These are phyloP conservation scores for Zootermopsis nevadensis DNA, from an alignment of 2,888 invertebrate genomes.

Conservation along the genomic window DNA sequence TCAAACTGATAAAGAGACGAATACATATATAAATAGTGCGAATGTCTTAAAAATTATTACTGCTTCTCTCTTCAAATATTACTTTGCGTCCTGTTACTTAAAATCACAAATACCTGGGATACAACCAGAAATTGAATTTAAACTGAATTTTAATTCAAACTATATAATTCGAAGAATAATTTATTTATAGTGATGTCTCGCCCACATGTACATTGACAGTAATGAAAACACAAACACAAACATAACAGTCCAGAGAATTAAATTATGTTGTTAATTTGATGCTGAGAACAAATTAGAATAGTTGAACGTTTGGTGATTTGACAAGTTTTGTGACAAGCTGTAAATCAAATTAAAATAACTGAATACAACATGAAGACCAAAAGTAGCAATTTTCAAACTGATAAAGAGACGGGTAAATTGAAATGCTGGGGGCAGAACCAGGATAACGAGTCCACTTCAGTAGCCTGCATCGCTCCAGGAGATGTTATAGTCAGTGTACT, in stretches of 20 bases:
- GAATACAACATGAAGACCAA: background rate
- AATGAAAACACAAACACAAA: background rate
- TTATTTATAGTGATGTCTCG: background rate
- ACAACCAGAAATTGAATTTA: no score
- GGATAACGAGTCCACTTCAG: conserved; percentile 59
- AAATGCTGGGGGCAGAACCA: background rate
- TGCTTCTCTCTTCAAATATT: no score
- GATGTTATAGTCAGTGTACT: conserved; percentile 80
- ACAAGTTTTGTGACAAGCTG: no score
- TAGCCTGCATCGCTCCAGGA: conserved; percentile 89
- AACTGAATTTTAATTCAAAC: no score
- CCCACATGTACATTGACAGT: background rate
- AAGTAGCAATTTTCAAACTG: background rate
- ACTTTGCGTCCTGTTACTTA: no score
- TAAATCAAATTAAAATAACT: background rate
- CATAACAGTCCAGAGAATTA: background rate
- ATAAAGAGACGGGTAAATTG: background rate
- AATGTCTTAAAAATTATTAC: no score
- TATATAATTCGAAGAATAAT: background rate
- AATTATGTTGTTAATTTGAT: background rate
- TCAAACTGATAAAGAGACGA: background rate
- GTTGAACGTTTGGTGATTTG: background rate
- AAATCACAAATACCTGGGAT: no score
- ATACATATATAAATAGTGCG: no score
- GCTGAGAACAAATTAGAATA: background rate